Evolutionary conservation across 2,888 invertebrate genomes (phyloP).

Genomic region (Tipula vernalis): DNA sequence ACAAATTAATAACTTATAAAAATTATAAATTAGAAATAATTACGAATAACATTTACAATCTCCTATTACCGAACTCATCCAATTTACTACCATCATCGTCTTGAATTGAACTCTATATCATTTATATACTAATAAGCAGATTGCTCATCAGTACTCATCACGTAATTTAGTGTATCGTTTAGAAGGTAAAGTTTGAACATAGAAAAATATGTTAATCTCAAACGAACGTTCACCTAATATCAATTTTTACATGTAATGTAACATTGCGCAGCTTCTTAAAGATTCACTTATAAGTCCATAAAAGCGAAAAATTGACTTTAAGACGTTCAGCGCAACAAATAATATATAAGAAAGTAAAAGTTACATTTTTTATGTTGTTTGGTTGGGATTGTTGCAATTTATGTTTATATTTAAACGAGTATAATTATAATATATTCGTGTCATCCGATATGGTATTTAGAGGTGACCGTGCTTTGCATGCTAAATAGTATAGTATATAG

Average conservation of each 20-base stretch:
- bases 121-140: neutral
- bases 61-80: neutral
- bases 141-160: neutral
- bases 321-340: neutral
- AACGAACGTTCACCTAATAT: neutral
- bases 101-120: neutral
- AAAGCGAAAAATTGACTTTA: neutral
- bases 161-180: neutral
- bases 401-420: neutral
- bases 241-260: neutral
- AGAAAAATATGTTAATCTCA: neutral
- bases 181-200: neutral
- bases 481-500: neutral
- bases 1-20: neutral
- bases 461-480: neutral
- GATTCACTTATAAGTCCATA: neutral
- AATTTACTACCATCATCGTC: neutral
- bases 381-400: neutral
- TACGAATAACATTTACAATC: neutral
- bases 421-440: neutral
- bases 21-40: neutral
- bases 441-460: neutral
- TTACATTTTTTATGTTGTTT: neutral
- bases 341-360: neutral
- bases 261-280: neutral